phyloP scores from a whole-genome alignment of 1,140 invertebrate genomes.

The Pinna nobilis region DNA sequence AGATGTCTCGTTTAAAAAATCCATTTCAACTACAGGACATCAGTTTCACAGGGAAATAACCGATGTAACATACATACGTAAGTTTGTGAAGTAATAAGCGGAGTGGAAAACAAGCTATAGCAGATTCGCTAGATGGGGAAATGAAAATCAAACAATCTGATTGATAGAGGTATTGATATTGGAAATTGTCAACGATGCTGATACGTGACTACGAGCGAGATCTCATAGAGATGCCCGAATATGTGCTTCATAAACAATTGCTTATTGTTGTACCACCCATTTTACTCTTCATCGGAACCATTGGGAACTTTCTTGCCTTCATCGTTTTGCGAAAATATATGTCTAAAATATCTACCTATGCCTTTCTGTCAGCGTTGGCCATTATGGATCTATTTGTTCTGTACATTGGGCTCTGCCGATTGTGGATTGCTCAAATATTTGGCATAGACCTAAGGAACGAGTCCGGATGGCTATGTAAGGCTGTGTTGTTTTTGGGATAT shows the following conservation, averaged over 20 bases:
- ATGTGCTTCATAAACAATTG: slow-evolving; percentile 9
- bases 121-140: too few relatives aligned
- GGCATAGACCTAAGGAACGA: slow-evolving; percentile 53
- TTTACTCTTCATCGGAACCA: slow-evolving; percentile 64
- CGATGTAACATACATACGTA: too few relatives aligned
- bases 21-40: too few relatives aligned
- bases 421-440: slow-evolving; percentile 66
- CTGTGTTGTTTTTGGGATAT: slow-evolving; percentile 63
- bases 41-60: too few relatives aligned
- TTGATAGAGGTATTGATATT: too few relatives aligned
- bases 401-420: slow-evolving; percentile 63
- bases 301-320: slow-evolving; percentile 70
- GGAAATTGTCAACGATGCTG: background rate
- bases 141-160: too few relatives aligned
- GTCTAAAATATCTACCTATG: slow-evolving; percentile 61
- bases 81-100: too few relatives aligned
- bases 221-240: background rate
- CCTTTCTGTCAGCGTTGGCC: slow-evolving; percentile 65
- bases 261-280: slow-evolving; percentile 62
- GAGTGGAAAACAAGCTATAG: too few relatives aligned
- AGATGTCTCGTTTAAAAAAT: too few relatives aligned
- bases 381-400: slow-evolving; percentile 67
- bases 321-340: slow-evolving; percentile 55
- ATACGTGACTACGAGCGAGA: slow-evolving; percentile 1
- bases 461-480: slow-evolving; percentile 63